Percentiles rank a stretch among this genome's conserved stretches.
These are phyloP conservation scores for Sogatella furcifera DNA, from an alignment of 1,140 invertebrate species.

Conservation along the genomic window DNA sequence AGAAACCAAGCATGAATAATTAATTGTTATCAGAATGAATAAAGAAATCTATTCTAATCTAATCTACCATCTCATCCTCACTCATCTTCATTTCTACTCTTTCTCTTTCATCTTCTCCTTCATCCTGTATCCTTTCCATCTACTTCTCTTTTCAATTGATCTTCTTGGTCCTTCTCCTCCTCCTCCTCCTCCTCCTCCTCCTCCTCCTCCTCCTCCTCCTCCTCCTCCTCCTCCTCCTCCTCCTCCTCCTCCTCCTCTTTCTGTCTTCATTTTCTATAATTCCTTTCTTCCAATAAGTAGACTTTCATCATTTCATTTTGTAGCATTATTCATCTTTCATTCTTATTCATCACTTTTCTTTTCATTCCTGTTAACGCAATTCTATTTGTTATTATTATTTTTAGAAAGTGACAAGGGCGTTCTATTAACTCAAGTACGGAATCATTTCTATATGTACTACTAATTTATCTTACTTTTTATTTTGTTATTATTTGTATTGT, in stretches of 20 bases:
- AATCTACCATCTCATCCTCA: no score
- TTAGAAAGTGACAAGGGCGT: no score
- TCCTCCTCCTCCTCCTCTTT: not conserved
- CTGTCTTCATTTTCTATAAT: not conserved
- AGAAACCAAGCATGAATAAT: no score
- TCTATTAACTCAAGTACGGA: no score
- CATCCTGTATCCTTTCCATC: not conserved
- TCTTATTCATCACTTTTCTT: not conserved
- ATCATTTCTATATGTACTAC: no score
- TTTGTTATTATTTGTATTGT: no score
- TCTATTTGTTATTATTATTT: no score
- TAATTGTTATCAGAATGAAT: no score
- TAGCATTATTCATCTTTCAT: not conserved
- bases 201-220: not conserved
- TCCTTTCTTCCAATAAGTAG: not conserved
- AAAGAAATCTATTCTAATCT: no score
- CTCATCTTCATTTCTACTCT: not conserved
- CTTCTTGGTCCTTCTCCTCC: not conserved
- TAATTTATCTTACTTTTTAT: no score
- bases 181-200: not conserved
- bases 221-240: not conserved
- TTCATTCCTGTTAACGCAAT: no score
- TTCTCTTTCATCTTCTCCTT: not conserved
- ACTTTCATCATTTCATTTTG: not conserved
- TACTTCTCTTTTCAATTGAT: not conserved